Percentiles rank a stretch among this genome's conserved stretches.
Evolutionary conservation across 2,888 invertebrate species (phyloP).

Genomic region (Eristalinus aeneus): DNA sequence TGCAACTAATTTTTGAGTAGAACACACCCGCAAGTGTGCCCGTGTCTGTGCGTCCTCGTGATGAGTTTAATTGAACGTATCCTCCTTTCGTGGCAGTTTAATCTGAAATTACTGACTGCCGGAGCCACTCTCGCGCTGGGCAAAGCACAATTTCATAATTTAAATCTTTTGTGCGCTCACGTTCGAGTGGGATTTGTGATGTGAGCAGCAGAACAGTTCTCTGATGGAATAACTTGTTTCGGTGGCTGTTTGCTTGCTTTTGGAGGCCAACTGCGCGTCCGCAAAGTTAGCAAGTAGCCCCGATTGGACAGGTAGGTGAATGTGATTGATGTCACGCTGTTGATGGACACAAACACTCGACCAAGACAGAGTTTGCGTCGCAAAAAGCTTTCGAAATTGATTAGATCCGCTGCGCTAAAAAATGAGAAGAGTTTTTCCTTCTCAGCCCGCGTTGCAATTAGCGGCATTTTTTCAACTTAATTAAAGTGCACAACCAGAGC

Average conservation of each 20-base stretch:
- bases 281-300: not conserved
- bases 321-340: slow-evolving; percentile 17
- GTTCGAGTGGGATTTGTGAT: not conserved
- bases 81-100: slow-evolving; percentile 49
- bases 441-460: not conserved
- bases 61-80: slow-evolving; percentile 63
- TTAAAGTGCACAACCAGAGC: not conserved
- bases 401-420: not conserved
- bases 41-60: not conserved
- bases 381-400: not conserved
- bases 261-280: not conserved
- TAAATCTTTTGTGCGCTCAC: slow-evolving; percentile 15
- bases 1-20: slow-evolving; percentile 42
- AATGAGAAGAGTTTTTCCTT: not conserved
- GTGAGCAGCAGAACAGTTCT: not conserved
- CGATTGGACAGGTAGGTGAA: slow-evolving; percentile 6
- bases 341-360: not conserved
- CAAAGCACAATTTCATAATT: slow-evolving; percentile 23
- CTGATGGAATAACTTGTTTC: slow-evolving; percentile 11
- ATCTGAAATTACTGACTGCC: slow-evolving; percentile 3
- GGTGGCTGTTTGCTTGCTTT: not conserved
- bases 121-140: not conserved
- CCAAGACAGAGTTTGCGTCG: not conserved
- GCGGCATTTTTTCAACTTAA: not conserved
- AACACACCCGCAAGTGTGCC: not conserved